These are phyloP conservation scores for Dendropsophus ebraccatus DNA, from an alignment of 2,113 vertebrate genomes.

Conservation along the genomic window DNA sequence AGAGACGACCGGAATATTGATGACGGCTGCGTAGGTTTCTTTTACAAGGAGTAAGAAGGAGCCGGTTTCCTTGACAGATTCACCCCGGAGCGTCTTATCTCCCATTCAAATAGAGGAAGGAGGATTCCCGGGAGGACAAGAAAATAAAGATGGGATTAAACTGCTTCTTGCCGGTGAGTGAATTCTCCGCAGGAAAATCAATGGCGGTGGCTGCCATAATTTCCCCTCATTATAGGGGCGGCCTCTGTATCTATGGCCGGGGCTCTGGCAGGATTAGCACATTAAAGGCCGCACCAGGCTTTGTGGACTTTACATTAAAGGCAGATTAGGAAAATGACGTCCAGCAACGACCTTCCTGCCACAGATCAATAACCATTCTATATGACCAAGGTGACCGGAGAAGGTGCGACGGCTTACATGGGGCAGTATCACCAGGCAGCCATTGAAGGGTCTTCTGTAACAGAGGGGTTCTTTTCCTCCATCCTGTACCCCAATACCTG, in stretches of 20 bases:
- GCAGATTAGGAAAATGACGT: constrained; percentile 36
- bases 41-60: not conserved
- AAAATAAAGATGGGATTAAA: constrained; percentile 42
- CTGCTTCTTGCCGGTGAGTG: not conserved
- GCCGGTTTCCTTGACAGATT: not conserved
- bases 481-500: too few species aligned
- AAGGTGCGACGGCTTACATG: not conserved
- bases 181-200: constrained; percentile 16
- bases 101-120: constrained; percentile 27
- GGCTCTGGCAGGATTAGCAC: not conserved
- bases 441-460: too few species aligned
- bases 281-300: not conserved
- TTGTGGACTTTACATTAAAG: constrained; percentile 33
- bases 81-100: not conserved
- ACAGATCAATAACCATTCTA: constrained; percentile 29
- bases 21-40: not conserved
- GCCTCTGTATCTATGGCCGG: constrained; percentile 4
- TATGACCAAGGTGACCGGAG: not conserved
- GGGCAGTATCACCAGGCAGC: too few species aligned
- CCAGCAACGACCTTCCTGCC: too few species aligned
- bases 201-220: not conserved
- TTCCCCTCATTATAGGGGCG: constrained; percentile 31
- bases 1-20: not conserved
- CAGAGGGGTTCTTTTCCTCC: too few species aligned
- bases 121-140: not conserved